phyloP scores from a whole-genome alignment of 2,888 invertebrate genomes.

The Microplitis deprimator region DNA sequence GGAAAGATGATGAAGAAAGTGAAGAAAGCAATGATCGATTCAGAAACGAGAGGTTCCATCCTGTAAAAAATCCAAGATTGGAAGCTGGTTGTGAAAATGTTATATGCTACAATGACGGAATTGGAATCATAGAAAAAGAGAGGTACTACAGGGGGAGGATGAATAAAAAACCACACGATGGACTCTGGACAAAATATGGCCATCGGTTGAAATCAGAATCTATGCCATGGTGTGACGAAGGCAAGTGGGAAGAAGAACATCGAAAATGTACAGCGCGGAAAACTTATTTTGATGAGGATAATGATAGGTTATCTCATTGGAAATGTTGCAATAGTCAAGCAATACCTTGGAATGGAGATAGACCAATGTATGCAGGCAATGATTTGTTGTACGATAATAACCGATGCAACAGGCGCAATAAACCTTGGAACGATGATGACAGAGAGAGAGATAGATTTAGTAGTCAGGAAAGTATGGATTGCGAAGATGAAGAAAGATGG shows the following conservation, averaged over 20 bases:
- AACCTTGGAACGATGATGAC: conserved; percentile 69
- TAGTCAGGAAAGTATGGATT: conserved; percentile 70
- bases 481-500: conserved; percentile 70
- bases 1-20: conserved; percentile 71
- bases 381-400: conserved; percentile 66
- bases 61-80: conserved; percentile 58
- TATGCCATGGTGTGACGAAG: conserved; percentile 86
- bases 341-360: conserved; percentile 59
- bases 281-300: conserved; percentile 65
- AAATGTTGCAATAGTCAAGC: conserved; percentile 62
- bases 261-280: conserved; percentile 60
- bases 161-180: conserved; percentile 60
- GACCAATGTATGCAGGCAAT: conserved; percentile 48
- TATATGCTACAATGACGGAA: conserved; percentile 59
- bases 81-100: conserved; percentile 59
- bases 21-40: conserved; percentile 66
- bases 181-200: conserved; percentile 69
- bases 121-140: conserved; percentile 57
- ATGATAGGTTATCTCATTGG: conserved; percentile 64
- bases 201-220: conserved; percentile 80
- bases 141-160: conserved; percentile 61
- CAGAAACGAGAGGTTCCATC: conserved; percentile 70
- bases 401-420: conserved; percentile 64
- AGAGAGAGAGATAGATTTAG: conserved; percentile 70
- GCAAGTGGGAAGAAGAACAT: conserved; percentile 61